Evolutionary conservation across 2,797 vertebrate species (phyloP), one percentile per base, ranked within the genome.

Genomic region (Botia almorhae): DNA sequence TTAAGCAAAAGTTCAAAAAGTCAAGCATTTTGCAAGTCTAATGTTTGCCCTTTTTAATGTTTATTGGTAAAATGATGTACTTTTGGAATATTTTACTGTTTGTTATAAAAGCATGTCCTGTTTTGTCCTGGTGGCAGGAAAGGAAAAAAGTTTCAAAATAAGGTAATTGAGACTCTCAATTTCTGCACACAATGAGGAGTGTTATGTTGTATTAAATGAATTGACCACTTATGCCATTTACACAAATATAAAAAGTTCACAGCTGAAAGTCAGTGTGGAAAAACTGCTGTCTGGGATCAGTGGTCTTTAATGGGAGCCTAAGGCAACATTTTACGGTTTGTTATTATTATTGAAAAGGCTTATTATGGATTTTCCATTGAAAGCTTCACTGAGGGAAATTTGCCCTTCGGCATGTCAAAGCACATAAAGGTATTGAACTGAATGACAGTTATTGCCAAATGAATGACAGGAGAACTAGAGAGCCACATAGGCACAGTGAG

Each of bases 301-400:
- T 68, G 78, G 39, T 67, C 70, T 74, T 74, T 55, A 67, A 80
- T 67, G 63, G 50, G 17, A 68, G 70, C 78, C 78, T 60, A 0
- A 29, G 63, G 78, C 78, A 58, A 48, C 23, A 21, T 58, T 72
- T 80, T 46, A 51, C 68, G 71, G 78, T 80, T 80, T 80, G 78
- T 51, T 74, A 74, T 80, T 80, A 74, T 73, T 60, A 46, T 46
- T 46, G 43, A 63, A 80, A 74, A 74, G 48, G 23, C 36, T 74
- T 68, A 68, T 80, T 60, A 58, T 74, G 70, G 78, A 74, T 60
- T 80, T 80, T 80, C 78, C 78, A 51, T 80, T 74, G 51, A 80
- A 80, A 65, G 36, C 36, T 60, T 77, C 13, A 29, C 65, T 77
- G 21, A 60, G 51, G 50, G 26, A 73, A 73, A 73, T 73, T 33